These are phyloP conservation scores for Prosapia bicincta DNA, from an alignment of 2,888 invertebrate species.

Conservation along the genomic window DNA sequence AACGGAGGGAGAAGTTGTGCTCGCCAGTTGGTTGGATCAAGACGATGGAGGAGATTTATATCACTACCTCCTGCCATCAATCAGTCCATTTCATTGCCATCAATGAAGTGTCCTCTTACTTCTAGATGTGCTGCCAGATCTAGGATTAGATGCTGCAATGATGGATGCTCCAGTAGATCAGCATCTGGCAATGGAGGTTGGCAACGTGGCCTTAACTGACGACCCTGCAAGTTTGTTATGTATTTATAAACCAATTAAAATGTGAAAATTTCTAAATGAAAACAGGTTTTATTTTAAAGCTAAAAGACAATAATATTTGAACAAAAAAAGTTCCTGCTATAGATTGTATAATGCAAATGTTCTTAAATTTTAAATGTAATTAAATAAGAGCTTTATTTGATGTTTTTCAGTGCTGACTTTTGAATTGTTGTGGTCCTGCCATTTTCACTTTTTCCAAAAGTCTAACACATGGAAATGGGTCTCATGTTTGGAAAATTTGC, in stretches of 20 bases:
- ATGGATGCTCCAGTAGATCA: constrained; percentile 81
- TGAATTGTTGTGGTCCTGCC: no score
- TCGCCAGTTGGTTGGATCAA: background rate
- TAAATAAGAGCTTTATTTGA: no score
- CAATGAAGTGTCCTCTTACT: constrained; percentile 69
- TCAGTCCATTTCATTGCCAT: constrained; percentile 60
- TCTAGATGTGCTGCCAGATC: constrained; percentile 82
- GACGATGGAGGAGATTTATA: background rate
- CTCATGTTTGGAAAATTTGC: no score
- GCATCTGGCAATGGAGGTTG: constrained; percentile 83
- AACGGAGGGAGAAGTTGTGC: background rate
- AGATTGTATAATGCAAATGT: no score
- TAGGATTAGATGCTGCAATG: constrained; percentile 72
- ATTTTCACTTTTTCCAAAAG: no score
- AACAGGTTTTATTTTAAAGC: background rate
- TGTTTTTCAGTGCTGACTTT: no score
- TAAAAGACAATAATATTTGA: background rate
- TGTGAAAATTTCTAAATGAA: no score
- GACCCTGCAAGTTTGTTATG: constrained; percentile 58
- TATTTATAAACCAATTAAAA: background rate
- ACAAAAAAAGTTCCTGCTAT: no score
- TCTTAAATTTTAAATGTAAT: no score
- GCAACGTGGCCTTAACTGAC: constrained; percentile 81
- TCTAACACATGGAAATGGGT: no score
- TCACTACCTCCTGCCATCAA: constrained; percentile 36